Conservation (phyloP, 2,888 invertebrate genomes). For the Drosophila bunnanda region DNA sequence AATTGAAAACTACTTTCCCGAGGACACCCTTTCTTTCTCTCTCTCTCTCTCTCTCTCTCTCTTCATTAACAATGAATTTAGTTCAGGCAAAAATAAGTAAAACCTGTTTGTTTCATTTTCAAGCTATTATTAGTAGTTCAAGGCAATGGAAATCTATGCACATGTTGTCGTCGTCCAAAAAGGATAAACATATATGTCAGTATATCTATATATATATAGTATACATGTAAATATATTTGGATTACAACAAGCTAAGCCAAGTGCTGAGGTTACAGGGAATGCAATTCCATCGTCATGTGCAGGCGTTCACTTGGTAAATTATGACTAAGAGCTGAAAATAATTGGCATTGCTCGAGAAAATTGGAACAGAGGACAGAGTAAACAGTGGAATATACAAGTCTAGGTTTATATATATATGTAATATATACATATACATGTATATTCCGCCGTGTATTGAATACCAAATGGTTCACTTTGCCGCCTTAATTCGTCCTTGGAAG, state of each 20-base stretch:
- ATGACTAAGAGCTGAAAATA: constrained; percentile 60
- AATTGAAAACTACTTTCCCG: background rate
- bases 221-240: background rate
- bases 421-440: background rate
- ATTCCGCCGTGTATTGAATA: constrained; percentile 20
- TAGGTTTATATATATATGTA: background rate
- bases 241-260: background rate
- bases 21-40: no score
- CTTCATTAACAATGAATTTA: constrained; percentile 17
- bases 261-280: constrained; percentile 5
- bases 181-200: background rate
- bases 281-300: constrained; percentile 57
- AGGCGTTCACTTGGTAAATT: constrained; percentile 62
- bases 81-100: background rate
- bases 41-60: background rate
- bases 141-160: constrained; percentile 35
- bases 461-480: constrained; percentile 21
- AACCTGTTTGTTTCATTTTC: constrained; percentile 9
- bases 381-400: constrained; percentile 13
- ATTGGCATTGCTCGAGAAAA: constrained; percentile 57
- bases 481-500: constrained; percentile 37
- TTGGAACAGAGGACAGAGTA: background rate
- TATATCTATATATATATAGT: background rate
- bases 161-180: constrained; percentile 27
- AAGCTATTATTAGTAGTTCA: constrained; percentile 35